These are phyloP conservation scores for Clarias gariepinus DNA, from an alignment of 2,113 vertebrate species.

Conservation along the genomic window DNA sequence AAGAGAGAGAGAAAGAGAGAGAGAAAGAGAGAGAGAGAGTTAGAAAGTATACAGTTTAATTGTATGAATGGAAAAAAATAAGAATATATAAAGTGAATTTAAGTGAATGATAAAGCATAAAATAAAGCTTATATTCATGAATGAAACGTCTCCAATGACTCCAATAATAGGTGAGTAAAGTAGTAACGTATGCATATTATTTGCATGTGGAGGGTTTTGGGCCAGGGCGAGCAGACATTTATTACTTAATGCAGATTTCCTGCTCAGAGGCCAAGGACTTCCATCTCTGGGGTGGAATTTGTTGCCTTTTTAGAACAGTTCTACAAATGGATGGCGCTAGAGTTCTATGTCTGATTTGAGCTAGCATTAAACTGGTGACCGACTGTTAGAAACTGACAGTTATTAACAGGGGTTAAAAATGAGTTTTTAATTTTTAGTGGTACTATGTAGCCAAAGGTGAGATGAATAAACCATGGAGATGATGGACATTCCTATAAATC, in stretches of 20 bases:
- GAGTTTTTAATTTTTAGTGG: too few relatives aligned
- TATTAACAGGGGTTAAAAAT: too few relatives aligned
- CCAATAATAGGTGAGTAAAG: background rate
- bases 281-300: background rate
- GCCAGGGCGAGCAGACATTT: background rate
- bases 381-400: too few relatives aligned
- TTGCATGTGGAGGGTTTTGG: background rate
- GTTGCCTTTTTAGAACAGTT: background rate
- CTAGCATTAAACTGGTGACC: too few relatives aligned
- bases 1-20: too few relatives aligned
- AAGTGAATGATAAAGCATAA: background rate
- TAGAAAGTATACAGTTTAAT: background rate
- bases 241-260: background rate
- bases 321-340: too few relatives aligned
- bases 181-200: background rate
- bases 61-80: background rate
- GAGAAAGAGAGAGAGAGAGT: background rate
- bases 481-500: too few relatives aligned
- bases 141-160: background rate
- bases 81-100: background rate
- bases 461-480: too few relatives aligned
- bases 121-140: background rate
- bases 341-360: too few relatives aligned
- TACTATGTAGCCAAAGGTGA: too few relatives aligned
- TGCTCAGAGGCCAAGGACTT: background rate